These are phyloP conservation scores for Aleadryas rufinucha DNA, from an alignment of 2,113 vertebrate genomes.

Conservation along the genomic window DNA sequence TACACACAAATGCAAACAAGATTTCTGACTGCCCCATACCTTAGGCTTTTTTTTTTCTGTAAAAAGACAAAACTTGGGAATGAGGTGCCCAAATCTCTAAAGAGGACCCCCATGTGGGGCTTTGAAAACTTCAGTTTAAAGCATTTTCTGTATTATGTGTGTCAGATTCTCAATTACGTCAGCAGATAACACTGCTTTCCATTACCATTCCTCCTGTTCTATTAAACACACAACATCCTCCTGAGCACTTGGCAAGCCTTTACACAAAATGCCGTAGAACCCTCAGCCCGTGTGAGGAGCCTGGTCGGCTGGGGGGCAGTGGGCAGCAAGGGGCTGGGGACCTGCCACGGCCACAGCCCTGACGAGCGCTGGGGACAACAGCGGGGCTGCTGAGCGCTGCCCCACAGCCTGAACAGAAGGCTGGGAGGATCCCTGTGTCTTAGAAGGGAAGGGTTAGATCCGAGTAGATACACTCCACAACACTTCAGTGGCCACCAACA, in stretches of 20 bases:
- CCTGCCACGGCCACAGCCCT: not conserved
- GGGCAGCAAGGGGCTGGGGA: not conserved
- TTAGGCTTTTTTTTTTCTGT: no score
- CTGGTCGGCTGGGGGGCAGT: not conserved
- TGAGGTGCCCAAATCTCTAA: not conserved
- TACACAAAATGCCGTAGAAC: accelerated
- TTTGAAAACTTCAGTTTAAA: not conserved
- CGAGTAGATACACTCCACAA: accelerated
- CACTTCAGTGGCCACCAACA: not conserved
- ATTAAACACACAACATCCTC: not conserved
- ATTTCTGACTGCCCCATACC: not conserved
- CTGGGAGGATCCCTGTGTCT: not conserved
- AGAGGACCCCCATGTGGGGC: accelerated
- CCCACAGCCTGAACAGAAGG: accelerated
- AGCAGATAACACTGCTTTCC: not conserved
- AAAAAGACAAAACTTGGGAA: not conserved
- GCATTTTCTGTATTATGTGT: not conserved
- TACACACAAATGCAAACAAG: not conserved
- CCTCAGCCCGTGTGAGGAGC: accelerated
- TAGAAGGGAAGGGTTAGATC: not conserved
- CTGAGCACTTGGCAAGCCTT: not conserved
- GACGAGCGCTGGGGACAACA: accelerated
- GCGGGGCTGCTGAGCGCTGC: not conserved
- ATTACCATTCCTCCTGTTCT: no score
- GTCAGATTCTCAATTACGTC: not conserved